These are phyloP conservation scores for Siderastrea radians DNA, from an alignment of 92 coral and sea anemone species.

Conservation along the genomic window DNA sequence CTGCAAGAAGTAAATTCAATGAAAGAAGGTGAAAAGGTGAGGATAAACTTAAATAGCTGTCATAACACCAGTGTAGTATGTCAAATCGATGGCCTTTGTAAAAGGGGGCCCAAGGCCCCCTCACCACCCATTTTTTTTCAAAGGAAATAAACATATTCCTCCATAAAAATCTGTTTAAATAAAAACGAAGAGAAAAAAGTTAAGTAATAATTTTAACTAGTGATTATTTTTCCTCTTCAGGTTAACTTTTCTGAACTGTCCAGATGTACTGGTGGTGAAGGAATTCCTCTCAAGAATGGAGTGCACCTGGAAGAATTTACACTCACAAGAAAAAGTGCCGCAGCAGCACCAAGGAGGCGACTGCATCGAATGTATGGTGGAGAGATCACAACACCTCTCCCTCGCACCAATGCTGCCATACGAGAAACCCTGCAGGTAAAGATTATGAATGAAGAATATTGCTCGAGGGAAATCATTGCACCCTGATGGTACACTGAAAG, in stretches of 20 bases:
- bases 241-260: neutral
- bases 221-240: too few relatives aligned
- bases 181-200: neutral
- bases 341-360: neutral
- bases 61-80: neutral
- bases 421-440: neutral
- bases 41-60: neutral
- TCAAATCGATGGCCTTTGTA: too few relatives aligned
- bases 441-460: slow-evolving; percentile 1
- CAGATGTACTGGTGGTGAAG: neutral
- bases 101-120: too few relatives aligned
- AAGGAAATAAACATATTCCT: too few relatives aligned
- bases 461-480: slow-evolving; percentile 8
- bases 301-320: neutral
- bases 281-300: neutral
- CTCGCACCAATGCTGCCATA: slow-evolving; percentile 9
- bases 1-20: slow-evolving; percentile 24
- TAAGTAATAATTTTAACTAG: too few relatives aligned
- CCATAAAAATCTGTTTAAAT: too few relatives aligned
- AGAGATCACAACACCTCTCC: slow-evolving; percentile 14
- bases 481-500: neutral
- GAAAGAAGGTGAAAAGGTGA: slow-evolving; percentile 43
- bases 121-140: too few relatives aligned
- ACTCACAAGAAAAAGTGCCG: neutral
- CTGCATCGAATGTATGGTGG: neutral